Percentiles rank a stretch among this genome's conserved stretches.
Evolutionary conservation across 2,888 invertebrate genomes (phyloP).

Genomic region (Tachina grossa): DNA sequence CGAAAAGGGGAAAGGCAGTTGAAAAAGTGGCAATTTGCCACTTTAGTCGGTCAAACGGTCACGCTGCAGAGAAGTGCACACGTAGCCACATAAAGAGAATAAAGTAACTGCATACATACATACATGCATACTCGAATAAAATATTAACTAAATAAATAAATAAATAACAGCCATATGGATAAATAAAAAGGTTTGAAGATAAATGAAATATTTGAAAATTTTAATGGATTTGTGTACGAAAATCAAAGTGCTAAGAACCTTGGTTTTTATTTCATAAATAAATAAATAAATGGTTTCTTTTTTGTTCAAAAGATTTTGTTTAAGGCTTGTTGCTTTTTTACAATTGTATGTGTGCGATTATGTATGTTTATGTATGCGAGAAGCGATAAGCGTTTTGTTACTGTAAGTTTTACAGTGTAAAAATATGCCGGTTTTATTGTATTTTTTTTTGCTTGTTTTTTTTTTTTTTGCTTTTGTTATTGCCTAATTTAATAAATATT

Average conservation of each 20-base stretch:
- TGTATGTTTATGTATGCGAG: neutral
- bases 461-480: conserved; percentile 29
- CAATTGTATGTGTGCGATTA: neutral
- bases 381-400: conserved; percentile 47
- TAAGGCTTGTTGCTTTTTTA: conserved; percentile 12
- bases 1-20: no score
- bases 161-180: conserved; percentile 37
- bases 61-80: no score
- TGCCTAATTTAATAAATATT: conserved; percentile 49
- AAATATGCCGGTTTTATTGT: conserved; percentile 64
- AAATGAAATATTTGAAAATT: neutral
- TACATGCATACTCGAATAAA: neutral
- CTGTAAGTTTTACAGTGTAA: conserved; percentile 34
- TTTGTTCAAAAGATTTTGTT: neutral
- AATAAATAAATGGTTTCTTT: neutral
- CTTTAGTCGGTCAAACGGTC: no score
- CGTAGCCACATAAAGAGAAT: no score
- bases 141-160: neutral
- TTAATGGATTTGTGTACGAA: no score
- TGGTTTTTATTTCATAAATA: no score
- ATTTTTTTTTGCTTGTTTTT: conserved; percentile 8
- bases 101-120: neutral
- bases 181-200: conserved; percentile 1
- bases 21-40: no score
- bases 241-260: no score